Conservation (phyloP, 2,797 vertebrate genomes). For the Crenichthys baileyi region DNA sequence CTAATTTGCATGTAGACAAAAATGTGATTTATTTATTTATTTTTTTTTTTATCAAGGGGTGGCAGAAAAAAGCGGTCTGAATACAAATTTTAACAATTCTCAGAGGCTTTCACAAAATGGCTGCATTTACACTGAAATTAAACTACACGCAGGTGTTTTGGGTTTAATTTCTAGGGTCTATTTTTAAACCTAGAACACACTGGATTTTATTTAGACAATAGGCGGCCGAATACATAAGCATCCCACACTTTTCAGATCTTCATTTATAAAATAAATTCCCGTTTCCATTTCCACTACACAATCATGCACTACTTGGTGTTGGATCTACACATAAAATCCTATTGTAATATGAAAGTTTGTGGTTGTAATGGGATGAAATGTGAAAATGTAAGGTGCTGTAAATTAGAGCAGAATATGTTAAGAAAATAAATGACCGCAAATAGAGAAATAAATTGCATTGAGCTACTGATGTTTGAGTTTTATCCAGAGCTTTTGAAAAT, state of each 20-base stretch:
- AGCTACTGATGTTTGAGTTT: not conserved
- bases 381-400: not conserved
- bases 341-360: not conserved
- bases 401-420: not conserved
- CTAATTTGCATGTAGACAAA: not conserved
- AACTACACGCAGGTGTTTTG: too few species aligned
- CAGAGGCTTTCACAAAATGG: too few species aligned
- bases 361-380: not conserved
- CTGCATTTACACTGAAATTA: too few species aligned
- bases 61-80: not conserved
- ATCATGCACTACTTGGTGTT: not conserved
- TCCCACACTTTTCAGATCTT: not conserved
- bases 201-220: too few species aligned
- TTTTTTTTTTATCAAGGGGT: not conserved
- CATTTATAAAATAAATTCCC: not conserved
- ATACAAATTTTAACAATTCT: not conserved
- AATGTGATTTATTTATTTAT: too few species aligned
- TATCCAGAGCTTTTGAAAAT: not conserved
- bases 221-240: not conserved
- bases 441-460: not conserved
- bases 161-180: too few species aligned
- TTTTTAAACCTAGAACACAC: not conserved
- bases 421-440: not conserved
- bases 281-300: not conserved
- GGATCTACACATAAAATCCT: not conserved